phyloP scores from a whole-genome alignment of 2,888 invertebrate species.

The Epinotia ramella region DNA sequence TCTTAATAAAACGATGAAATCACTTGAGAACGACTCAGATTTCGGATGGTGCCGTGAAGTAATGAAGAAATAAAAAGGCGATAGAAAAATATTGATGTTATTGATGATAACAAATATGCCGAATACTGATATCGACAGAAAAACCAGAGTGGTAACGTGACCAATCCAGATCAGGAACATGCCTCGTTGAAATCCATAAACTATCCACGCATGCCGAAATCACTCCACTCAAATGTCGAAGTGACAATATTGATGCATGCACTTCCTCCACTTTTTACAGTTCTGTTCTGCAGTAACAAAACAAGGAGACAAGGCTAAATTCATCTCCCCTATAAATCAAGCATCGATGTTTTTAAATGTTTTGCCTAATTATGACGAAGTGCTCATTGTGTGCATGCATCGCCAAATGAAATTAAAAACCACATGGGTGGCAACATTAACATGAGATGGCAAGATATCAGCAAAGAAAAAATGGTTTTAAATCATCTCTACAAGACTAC shows the following conservation, averaged over 20 bases:
- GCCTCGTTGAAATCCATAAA: not conserved
- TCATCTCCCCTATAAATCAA: not conserved
- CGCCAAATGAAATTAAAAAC: no score
- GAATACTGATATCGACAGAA: not conserved
- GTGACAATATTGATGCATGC: not conserved
- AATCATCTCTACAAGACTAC: not conserved
- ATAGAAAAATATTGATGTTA: not conserved
- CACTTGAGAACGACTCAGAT: slow-evolving; percentile 20
- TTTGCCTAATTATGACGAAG: no score
- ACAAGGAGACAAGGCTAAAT: not conserved
- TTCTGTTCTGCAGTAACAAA: not conserved
- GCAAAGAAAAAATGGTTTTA: not conserved
- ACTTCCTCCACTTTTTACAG: not conserved
- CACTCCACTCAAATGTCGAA: not conserved
- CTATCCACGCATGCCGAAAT: not conserved
- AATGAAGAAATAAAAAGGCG: not conserved
- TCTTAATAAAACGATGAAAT: slow-evolving; percentile 31
- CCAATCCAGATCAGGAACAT: not conserved
- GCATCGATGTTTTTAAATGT: not conserved
- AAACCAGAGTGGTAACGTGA: not conserved
- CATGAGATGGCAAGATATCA: not conserved
- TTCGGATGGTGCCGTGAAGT: slow-evolving; percentile 14
- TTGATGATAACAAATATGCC: not conserved
- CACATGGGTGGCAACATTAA: no score
- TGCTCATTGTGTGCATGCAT: no score